Base-by-base conservation (phyloP, 2,113 vertebrate species). In the Muntiacus reevesi region DNA sequence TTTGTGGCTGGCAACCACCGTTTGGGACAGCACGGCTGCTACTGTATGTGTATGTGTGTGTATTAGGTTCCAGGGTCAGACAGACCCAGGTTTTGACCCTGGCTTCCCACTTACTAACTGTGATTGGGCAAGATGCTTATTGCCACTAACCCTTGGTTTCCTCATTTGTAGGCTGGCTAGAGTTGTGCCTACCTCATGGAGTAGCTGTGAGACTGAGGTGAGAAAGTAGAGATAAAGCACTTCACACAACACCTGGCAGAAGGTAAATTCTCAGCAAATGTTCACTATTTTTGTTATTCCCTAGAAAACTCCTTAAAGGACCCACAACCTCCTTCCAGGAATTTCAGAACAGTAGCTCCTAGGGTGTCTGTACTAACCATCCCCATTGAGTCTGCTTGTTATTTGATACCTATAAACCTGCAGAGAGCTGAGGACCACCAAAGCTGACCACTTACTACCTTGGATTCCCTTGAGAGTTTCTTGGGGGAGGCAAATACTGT, bases 11-110 rank as follows among this genome's bases (percentile, higher is more conserved):
- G 15, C 25, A 64, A 87, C 47, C 55, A 0, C 50, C 0, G 0
- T 36, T 2, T 17, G 11, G 43, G 57, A 52, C 6, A 5, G 27
- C 0, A 1, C 0, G 4, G 19, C 54, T 67, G 9, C 10, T 2
- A 10, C 21, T 4, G 23, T 76, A 17, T 27, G 40, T 3, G 27
- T 27, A 52, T 30, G 17, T 5, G 43, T 27, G 89, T 27, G 60
- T 3, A 8, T 1, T 27, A 2, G 64, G 17, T 7, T 36, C 4
- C 10, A 89, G 64, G 52, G 45, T 45, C 62, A 60, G 89, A 43
- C 0, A 17, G 79, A 50, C 27, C 0, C 2, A 0, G 54, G 36
- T 43, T 28, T 89, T 33, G 10, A 17, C 2, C n/a, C 89, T n/a
- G 30, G 45, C 76, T 74, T 83, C 81, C 76, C 16, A 5, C 27